A percentile compares a stretch with the other conserved stretches of the same genome.
Evolutionary conservation across 2,888 invertebrate species (phyloP).

Genomic region (Patella caerulea): DNA sequence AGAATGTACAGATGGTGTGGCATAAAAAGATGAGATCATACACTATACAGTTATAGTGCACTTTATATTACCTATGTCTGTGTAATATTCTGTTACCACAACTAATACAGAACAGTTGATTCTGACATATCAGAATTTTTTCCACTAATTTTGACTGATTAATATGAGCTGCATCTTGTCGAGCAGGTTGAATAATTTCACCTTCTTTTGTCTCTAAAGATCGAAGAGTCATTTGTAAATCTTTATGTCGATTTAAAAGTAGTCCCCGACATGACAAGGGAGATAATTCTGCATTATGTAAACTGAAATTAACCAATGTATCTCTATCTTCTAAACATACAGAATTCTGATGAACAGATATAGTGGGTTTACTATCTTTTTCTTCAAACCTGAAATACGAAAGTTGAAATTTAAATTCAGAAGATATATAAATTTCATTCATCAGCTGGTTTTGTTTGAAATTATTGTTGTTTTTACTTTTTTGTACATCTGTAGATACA

Average conservation of each 20-base stretch:
- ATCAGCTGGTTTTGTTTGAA: too few relatives aligned
- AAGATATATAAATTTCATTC: not conserved
- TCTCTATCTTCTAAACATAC: not conserved
- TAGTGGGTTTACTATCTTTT: not conserved
- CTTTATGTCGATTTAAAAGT: conserved; percentile 32
- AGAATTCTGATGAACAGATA: not conserved
- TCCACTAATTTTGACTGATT: conserved; percentile 44
- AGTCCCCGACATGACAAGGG: conserved; percentile 50
- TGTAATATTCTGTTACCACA: conserved; percentile 45
- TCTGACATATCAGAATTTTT: conserved; percentile 42
- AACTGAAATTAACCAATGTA: conserved; percentile 17
- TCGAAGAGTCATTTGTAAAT: conserved; percentile 38
- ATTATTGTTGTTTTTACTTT: not conserved
- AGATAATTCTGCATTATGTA: conserved; percentile 35
- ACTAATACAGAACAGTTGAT: conserved; percentile 49
- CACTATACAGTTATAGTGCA: not conserved
- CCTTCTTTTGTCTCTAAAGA: conserved; percentile 16
- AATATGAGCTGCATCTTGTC: not conserved
- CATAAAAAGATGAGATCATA: not conserved
- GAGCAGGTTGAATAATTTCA: not conserved
- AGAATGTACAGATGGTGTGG: too few relatives aligned
- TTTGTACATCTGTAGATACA: not conserved
- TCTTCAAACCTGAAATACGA: not conserved
- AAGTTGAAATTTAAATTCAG: not conserved
- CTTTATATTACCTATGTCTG: conserved; percentile 23